Evolutionary conservation across 92 coral and sea anemone species (phyloP).

Genomic region (Epizoanthus rinbou): DNA sequence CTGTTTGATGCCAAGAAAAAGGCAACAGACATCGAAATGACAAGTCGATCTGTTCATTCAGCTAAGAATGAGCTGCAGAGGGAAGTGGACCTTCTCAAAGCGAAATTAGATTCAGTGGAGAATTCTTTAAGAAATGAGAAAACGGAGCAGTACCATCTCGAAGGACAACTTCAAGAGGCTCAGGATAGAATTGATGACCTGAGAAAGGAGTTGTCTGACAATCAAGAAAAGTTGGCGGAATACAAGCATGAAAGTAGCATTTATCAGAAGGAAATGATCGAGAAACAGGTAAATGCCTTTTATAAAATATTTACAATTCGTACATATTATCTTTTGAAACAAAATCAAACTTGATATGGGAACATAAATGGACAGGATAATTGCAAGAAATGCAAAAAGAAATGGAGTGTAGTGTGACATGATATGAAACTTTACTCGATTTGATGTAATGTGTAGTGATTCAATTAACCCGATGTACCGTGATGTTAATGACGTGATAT

Average conservation of each 20-base stretch:
- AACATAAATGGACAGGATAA: background rate
- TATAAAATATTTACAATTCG: background rate
- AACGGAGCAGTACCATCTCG: constrained; percentile 66
- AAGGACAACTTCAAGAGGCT: constrained; percentile 69
- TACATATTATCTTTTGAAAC: too few species aligned
- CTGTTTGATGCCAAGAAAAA: constrained; percentile 77
- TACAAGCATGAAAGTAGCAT: constrained; percentile 56
- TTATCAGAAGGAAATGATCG: constrained; percentile 56
- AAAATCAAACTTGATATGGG: background rate
- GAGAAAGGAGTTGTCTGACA: constrained; percentile 48
- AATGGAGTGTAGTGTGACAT: too few species aligned
- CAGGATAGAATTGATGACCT: constrained; percentile 60
- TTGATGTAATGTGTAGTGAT: too few species aligned
- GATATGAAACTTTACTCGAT: too few species aligned
- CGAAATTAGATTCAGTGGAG: constrained; percentile 56
- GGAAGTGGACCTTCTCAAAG: constrained; percentile 59
- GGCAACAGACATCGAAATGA: constrained; percentile 75
- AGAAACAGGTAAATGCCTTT: constrained; percentile 40
- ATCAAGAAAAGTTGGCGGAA: constrained; percentile 55
- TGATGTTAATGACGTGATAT: too few species aligned
- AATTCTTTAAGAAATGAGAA: constrained; percentile 64
- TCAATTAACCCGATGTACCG: too few species aligned
- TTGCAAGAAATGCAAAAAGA: too few species aligned
- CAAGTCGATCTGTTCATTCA: constrained; percentile 62
- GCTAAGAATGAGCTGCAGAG: constrained; percentile 67